phyloP scores from a whole-genome alignment of 2,888 invertebrate genomes.

The Hyles lineata region DNA sequence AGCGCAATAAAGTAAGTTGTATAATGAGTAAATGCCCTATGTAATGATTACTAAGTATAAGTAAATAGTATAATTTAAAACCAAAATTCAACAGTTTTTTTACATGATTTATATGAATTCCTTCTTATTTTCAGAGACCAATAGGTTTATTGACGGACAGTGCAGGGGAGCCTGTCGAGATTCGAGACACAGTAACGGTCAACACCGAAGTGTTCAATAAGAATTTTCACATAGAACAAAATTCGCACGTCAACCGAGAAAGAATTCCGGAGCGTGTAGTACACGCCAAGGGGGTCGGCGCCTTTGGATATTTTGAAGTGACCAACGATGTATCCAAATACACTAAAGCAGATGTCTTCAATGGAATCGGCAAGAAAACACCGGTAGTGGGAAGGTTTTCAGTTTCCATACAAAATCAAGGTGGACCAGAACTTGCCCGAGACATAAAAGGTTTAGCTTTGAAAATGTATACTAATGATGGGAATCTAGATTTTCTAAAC shows the following conservation, averaged over 20 bases:
- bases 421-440: slow-evolving; percentile 92
- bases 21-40: no score
- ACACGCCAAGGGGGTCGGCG: slow-evolving; percentile 96
- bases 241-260: slow-evolving; percentile 89
- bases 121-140: no score
- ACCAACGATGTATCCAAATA: slow-evolving; percentile 92
- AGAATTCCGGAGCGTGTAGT: slow-evolving; percentile 96
- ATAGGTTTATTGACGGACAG: no score
- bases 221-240: slow-evolving; percentile 64
- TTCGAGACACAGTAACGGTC: slow-evolving; percentile 88
- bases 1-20: no score
- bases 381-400: slow-evolving; percentile 91
- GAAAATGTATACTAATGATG: slow-evolving; percentile 95
- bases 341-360: slow-evolving; percentile 90
- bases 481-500: slow-evolving; percentile 94
- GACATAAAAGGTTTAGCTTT: slow-evolving; percentile 94
- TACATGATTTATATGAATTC: no score
- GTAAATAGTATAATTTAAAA: no score
- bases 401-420: slow-evolving; percentile 90
- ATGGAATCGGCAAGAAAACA: slow-evolving; percentile 89
- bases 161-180: slow-evolving; percentile 90
- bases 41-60: no score
- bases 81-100: no score
- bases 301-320: slow-evolving; percentile 92
- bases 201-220: slow-evolving; percentile 85